phyloP scores from a whole-genome alignment of 1,140 invertebrate species.

The Paracyclopina nana region DNA sequence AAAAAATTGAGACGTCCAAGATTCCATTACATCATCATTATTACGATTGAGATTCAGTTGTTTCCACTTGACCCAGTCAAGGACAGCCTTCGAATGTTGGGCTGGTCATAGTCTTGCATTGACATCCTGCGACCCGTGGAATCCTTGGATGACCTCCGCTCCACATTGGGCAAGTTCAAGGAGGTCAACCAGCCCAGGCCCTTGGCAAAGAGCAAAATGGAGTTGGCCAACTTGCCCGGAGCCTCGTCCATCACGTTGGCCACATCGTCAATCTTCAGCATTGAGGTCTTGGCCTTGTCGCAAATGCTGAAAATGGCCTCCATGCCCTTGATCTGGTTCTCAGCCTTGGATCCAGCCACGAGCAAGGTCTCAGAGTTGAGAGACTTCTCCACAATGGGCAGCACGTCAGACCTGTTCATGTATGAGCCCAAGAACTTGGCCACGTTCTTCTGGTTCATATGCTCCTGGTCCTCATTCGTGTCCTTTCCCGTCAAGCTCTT shows the following conservation, averaged over 20 bases:
- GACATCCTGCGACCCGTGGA: conserved; percentile 26
- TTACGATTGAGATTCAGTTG: no score
- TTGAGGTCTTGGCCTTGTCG: conserved; percentile 30
- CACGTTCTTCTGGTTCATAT: neutral
- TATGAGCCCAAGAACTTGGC: conserved; percentile 3
- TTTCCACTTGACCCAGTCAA: no score
- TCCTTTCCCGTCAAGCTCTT: neutral
- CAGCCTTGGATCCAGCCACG: conserved; percentile 55
- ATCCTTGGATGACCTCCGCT: conserved; percentile 33
- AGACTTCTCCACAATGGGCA: conserved; percentile 33
- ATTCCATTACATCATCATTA: no score
- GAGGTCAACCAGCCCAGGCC: conserved; percentile 52
- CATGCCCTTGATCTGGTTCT: conserved; percentile 46
- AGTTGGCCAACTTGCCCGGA: conserved; percentile 55
- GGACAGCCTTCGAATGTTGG: conserved; percentile 48
- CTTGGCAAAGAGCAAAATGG: conserved; percentile 57
- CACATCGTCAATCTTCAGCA: conserved; percentile 39
- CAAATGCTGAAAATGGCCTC: conserved; percentile 51
- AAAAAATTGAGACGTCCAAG: no score
- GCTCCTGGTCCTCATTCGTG: neutral
- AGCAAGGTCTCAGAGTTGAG: conserved; percentile 54
- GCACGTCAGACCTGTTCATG: conserved; percentile 30
- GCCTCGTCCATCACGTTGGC: conserved; percentile 58
- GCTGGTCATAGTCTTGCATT: conserved; percentile 63
- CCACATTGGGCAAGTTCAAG: conserved; percentile 39